Evolutionary conservation across 2,797 vertebrate species (phyloP), one percentile per base, ranked within the genome.

Genomic region (Dendrocincla fuliginosa): DNA sequence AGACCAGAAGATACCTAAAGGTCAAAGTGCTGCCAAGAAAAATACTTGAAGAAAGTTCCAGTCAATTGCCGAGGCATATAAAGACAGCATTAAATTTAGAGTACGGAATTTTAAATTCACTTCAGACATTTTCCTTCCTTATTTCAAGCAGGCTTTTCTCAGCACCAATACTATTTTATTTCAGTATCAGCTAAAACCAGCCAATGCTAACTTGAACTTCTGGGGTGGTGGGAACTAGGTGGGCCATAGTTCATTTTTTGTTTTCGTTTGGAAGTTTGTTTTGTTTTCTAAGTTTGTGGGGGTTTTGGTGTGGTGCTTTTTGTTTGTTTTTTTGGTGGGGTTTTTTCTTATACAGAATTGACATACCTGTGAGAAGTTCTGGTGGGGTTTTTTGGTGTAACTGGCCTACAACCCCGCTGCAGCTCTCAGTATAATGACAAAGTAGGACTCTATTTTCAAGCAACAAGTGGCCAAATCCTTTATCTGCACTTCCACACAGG

Each of bases 21-120:
- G 68, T 92, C 89, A 75, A 89, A 92, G 60, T 22, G 64, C 56
- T 90, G 75, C 78, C 64, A 80, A 95, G 50, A 63, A 94, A 85
- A 91, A 64, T 1, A 89, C 23, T 44, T 57, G n/a, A 74, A 84
- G 18, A 61, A 77, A 79, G 44, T 18, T 83, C 19, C 47, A 67
- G 39, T 25, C 46, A 37, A 47, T 19, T 84, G 30, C 46, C 7
- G 49, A 39, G 32, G 41, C 56, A 52, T 35, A 42, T 19, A 71
- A 92, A 95, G 33, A 39, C 44, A 67, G 42, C n/a, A 23, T 35
- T 79, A 75, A 83, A 82, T 10, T 65, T 44, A 28, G 64, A 82
- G 39, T 13, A 63, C 63, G 8, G 37, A 67, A 91, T 52, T 24
- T 44, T 19, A 76, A 81, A 81, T 47, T 46, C 55, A 41, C 18